phyloP scores from a whole-genome alignment of 2,797 vertebrate species.

The Coregonus ussuriensis region DNA sequence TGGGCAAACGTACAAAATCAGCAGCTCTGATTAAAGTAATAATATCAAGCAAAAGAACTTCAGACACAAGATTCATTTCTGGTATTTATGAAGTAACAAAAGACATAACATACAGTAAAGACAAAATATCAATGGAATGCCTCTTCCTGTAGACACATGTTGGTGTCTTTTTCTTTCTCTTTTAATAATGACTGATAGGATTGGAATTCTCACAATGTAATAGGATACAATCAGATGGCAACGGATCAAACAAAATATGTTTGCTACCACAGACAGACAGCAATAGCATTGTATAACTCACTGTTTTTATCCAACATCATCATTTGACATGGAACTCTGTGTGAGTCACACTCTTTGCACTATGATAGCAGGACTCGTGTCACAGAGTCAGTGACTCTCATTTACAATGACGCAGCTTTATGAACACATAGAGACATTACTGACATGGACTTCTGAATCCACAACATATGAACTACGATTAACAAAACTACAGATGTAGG shows the following conservation, averaged over 20 bases:
- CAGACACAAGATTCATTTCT: constrained; percentile 41
- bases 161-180: constrained; percentile 40
- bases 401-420: no score
- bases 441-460: constrained; percentile 47
- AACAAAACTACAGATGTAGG: constrained; percentile 31
- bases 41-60: constrained; percentile 30
- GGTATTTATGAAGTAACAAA: constrained; percentile 66
- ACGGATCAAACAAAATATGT: constrained; percentile 39
- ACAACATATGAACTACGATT: constrained; percentile 48
- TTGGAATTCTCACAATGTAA: constrained; percentile 56
- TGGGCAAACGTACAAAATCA: no score
- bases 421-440: background rate
- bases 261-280: constrained; percentile 42
- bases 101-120: constrained; percentile 50
- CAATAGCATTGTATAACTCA: constrained; percentile 36
- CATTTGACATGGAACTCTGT: constrained; percentile 22
- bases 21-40: background rate
- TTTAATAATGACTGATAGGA: constrained; percentile 23
- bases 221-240: constrained; percentile 50
- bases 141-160: constrained; percentile 56
- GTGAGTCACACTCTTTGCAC: background rate
- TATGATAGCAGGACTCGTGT: constrained; percentile 62
- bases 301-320: constrained; percentile 39
- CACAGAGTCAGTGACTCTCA: constrained; percentile 34
- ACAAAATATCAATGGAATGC: constrained; percentile 61